Evolutionary conservation across 2,888 invertebrate species (phyloP).

Genomic region (Endotricha flammealis): DNA sequence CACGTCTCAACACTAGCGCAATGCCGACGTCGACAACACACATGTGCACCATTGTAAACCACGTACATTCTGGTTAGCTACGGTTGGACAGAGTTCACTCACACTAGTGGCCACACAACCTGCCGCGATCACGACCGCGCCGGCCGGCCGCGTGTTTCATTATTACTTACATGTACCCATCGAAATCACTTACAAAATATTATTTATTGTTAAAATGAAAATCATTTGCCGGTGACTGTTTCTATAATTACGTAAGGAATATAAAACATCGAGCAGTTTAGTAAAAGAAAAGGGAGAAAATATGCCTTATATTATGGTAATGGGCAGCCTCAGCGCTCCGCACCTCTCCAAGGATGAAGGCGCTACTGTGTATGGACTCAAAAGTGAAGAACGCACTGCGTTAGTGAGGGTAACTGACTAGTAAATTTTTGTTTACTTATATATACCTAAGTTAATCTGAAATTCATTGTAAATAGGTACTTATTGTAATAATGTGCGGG

Average conservation of each 20-base stretch:
- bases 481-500: no score
- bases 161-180: conserved; percentile 14
- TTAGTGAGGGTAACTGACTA: conserved; percentile 39
- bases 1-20: conserved; percentile 40
- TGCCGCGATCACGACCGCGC: conserved; percentile 31
- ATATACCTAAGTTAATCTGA: no score
- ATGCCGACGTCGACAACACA: conserved; percentile 31
- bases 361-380: conserved; percentile 67
- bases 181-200: conserved; percentile 9
- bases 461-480: no score
- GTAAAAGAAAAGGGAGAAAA: conserved; percentile 19
- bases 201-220: conserved; percentile 40
- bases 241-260: conserved; percentile 5
- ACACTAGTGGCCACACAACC: conserved; percentile 45
- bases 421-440: conserved; percentile 4
- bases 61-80: conserved; percentile 43
- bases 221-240: conserved; percentile 37
- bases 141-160: conserved; percentile 36
- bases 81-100: conserved; percentile 49
- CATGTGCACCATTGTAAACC: conserved; percentile 29
- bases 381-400: conserved; percentile 61
- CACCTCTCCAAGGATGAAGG: conserved; percentile 70
- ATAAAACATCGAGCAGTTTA: background rate
- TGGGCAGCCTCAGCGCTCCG: conserved; percentile 64
- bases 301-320: conserved; percentile 75